Evolutionary conservation across 1,140 invertebrate species (phyloP), one percentile per base, ranked within the genome.

Genomic region (Charaxes varanes): DNA sequence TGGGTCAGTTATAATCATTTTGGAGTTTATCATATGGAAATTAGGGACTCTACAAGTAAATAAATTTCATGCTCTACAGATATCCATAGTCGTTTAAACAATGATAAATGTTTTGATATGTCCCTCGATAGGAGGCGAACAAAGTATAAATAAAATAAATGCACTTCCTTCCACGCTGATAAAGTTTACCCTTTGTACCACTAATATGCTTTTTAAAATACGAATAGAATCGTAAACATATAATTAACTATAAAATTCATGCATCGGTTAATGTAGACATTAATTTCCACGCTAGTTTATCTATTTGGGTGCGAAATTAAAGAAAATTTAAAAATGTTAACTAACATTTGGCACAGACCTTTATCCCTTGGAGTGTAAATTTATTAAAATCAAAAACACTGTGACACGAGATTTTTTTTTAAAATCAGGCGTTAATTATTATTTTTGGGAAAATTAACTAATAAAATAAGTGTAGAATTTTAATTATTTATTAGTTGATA

Each of bases 271-370:
- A 83, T 79, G 70, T 73, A 80, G 79, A 80, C 79, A 83, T 83
- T 83, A 79, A 80, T 83, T 80, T 83, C 73, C 70, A 83, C 79
- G 77, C 79, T 77, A 83, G 59, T 79, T 80, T 83, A 80, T 80
- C 79, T 80, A 79, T 80, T 83, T 83, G 78, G 78, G 78, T 62
- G 64, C 72, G n/a, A n/a, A n/a, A n/a, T n/a, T n/a, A n/a, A n/a
- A n/a, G n/a, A n/a, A n/a, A n/a, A n/a, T n/a, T n/a, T n/a, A n/a
- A n/a, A n/a, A n/a, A n/a, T n/a, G n/a, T n/a, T n/a, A n/a, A n/a
- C n/a, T n/a, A n/a, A n/a, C n/a, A n/a, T n/a, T n/a, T n/a, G n/a
- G n/a, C n/a, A n/a, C n/a, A n/a, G n/a, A n/a, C n/a, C n/a, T n/a
- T n/a, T n/a, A n/a, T n/a, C n/a, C n/a, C n/a, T n/a, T n/a, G n/a